Conservation (phyloP, 2,888 invertebrate species). For the Lepas anatifera region DNA sequence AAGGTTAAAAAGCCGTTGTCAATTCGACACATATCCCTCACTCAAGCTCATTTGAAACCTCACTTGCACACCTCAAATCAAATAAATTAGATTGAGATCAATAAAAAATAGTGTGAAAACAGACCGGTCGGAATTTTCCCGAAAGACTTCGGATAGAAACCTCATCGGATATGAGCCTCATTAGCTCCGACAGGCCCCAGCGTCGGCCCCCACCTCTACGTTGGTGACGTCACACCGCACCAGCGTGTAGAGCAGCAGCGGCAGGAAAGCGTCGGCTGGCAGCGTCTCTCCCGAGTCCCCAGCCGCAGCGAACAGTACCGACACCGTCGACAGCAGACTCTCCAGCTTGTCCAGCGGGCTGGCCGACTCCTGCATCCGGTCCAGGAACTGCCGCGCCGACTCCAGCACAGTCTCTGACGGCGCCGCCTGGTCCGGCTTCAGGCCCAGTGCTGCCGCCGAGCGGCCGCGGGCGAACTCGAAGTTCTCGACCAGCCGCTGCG, state of each 20-base stretch:
- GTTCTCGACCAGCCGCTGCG: slow-evolving; percentile 23
- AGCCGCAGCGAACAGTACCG: slow-evolving; percentile 51
- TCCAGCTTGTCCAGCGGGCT: slow-evolving; percentile 88
- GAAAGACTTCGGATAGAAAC: too few relatives aligned
- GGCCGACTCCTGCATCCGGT: slow-evolving; percentile 77
- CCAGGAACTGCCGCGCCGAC: slow-evolving; percentile 36
- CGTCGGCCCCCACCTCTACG: slow-evolving; percentile 41
- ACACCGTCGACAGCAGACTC: slow-evolving; percentile 74
- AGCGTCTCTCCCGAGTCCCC: slow-evolving; percentile 35
- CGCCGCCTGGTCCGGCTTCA: not conserved
- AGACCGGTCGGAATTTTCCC: too few relatives aligned
- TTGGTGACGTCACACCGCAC: slow-evolving; percentile 78
- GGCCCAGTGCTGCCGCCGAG: slow-evolving; percentile 18
- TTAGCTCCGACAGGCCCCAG: not conserved
- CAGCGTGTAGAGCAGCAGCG: slow-evolving; percentile 79
- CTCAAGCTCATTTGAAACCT: too few relatives aligned
- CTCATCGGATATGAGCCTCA: too few relatives aligned
- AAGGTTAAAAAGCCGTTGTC: too few relatives aligned
- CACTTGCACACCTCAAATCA: too few relatives aligned
- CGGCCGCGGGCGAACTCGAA: slow-evolving; percentile 22
- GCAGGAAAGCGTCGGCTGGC: slow-evolving; percentile 79
- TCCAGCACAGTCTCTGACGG: not conserved
- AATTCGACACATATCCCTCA: too few relatives aligned
- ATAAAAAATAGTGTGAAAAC: too few relatives aligned
- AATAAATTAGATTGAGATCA: too few relatives aligned